A percentile compares a stretch with the other conserved stretches of the same genome.
phyloP scores from a whole-genome alignment of 2,113 vertebrate genomes.

The Coptodon bakossiorum region DNA sequence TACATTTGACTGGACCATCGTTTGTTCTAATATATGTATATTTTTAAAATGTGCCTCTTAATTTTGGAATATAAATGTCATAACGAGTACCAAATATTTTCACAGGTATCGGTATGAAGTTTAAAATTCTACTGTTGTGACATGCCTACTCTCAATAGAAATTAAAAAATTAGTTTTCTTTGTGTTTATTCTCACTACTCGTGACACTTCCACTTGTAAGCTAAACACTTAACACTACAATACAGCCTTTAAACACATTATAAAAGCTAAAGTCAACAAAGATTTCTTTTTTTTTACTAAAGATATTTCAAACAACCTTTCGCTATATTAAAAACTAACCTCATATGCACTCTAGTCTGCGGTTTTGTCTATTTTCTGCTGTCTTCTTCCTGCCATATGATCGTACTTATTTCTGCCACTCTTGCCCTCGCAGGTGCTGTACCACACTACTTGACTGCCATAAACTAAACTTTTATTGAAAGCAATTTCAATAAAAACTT shows the following conservation, averaged over 20 bases:
- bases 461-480: background rate
- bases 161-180: background rate
- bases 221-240: background rate
- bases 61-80: background rate
- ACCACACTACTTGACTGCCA: background rate
- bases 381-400: background rate
- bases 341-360: background rate
- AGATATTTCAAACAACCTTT: background rate
- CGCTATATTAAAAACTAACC: background rate
- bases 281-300: background rate
- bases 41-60: background rate
- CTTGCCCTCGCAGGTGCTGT: background rate
- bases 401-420: background rate
- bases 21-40: background rate
- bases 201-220: background rate
- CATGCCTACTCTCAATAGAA: background rate
- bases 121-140: background rate
- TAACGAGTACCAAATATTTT: background rate
- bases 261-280: background rate
- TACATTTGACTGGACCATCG: background rate
- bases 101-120: background rate
- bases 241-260: background rate
- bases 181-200: background rate
- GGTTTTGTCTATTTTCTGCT: background rate
- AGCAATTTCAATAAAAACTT: background rate